Base-by-base conservation (phyloP, 37 sponge, comb jelly and placozoan species). In the Bolinopsis microptera region DNA sequence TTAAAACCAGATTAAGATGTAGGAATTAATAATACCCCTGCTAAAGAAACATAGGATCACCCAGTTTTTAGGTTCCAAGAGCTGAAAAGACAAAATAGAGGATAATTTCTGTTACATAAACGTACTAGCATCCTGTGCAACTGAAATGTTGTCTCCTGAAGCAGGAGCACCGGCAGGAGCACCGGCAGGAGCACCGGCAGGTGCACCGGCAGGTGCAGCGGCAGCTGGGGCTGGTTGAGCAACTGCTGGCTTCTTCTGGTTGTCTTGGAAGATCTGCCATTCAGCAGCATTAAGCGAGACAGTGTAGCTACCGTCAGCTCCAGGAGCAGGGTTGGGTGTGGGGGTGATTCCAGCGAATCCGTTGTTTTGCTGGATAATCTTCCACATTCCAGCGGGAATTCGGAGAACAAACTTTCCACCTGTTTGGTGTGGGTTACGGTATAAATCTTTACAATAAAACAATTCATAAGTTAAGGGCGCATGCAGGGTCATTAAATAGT, bases 251-350 rank as follows among this genome's bases (percentile, higher is more conserved):
- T 77, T 77, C 80, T 77, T 77, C 80, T 77, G 80, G 80, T 77
- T 77, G 18, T 77, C 80, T 34, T 77, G 80, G 80, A 77, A 77
- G 36, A 35, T 77, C 80, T 77, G 34, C 80, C 80, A 77, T 35
- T 77, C 18, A 22, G 80, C 35, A 13, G 35, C 21, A 34, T 34
- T 77, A 2, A 77, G 80, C 21, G 1, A 34, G 21, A 77, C 80
- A 32, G 80, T 77, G 34, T 34, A 34, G 80, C 80, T 77, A 16
- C 80, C 80, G 32, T 77, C 80, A 35, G 80, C 33, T 34, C 33
- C 33, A 33, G 33, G 36, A 1, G 34, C 5, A 9, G 80, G 80
- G 35, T 27, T 32, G 22, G 80, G 80, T 13, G 36, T 33, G 5
- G 32, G 80, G 36, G 35, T 77, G 80, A 77, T 77, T 35, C 80